A percentile compares a stretch with the other conserved stretches of the same genome.
These are phyloP conservation scores for Mastacembelus armatus DNA, from an alignment of 2,797 vertebrate genomes.

Conservation along the genomic window DNA sequence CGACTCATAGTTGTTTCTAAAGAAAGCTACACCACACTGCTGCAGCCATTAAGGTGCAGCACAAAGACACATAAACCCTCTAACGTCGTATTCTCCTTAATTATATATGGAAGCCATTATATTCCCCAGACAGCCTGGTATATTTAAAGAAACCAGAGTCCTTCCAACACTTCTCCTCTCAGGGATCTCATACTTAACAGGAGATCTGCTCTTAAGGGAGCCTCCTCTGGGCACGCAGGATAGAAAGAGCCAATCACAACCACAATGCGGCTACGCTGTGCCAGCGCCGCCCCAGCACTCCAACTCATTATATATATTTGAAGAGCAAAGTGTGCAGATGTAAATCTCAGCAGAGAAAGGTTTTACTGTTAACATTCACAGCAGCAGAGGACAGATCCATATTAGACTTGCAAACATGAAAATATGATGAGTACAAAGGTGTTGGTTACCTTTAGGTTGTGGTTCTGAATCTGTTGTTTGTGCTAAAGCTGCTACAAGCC, in stretches of 20 bases:
- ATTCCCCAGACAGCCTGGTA: slow-evolving; percentile 75
- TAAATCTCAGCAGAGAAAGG: slow-evolving; percentile 32
- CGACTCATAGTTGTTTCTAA: too few species aligned
- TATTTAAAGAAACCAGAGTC: slow-evolving; percentile 82
- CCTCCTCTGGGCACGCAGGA: slow-evolving; percentile 70
- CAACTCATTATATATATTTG: slow-evolving; percentile 66
- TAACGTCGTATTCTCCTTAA: slow-evolving; percentile 75
- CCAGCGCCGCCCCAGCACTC: slow-evolving; percentile 44
- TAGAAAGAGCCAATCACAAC: slow-evolving; percentile 65
- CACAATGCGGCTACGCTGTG: slow-evolving; percentile 14
- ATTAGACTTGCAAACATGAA: slow-evolving; percentile 34
- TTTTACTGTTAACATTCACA: slow-evolving; percentile 19
- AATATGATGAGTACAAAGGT: slow-evolving; percentile 3
- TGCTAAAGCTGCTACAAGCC: not conserved
- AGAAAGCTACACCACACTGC: slow-evolving; percentile 45
- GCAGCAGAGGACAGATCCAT: not conserved
- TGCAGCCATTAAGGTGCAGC: slow-evolving; percentile 69
- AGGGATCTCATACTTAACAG: slow-evolving; percentile 82
- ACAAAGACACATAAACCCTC: slow-evolving; percentile 72
- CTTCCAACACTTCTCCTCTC: slow-evolving; percentile 78
- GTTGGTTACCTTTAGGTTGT: slow-evolving; percentile 1
- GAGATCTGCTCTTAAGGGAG: slow-evolving; percentile 80
- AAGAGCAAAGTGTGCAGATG: slow-evolving; percentile 51
- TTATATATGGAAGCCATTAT: slow-evolving; percentile 80
- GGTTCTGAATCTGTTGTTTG: not conserved